These are phyloP conservation scores for Lithobates pipiens DNA, from an alignment of 2,797 vertebrate genomes.

Conservation along the genomic window DNA sequence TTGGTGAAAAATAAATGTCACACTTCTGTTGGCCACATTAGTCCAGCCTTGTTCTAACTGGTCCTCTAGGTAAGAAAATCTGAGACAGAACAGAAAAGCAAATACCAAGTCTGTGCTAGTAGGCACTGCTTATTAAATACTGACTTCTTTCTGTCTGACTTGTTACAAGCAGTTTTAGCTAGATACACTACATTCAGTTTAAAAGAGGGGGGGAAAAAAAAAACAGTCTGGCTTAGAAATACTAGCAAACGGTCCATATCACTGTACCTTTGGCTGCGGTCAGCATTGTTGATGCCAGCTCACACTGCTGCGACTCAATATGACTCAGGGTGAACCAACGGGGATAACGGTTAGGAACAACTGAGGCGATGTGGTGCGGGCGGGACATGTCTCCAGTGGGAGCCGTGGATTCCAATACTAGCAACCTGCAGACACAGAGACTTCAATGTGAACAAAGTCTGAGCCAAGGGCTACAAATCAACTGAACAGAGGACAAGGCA, in stretches of 20 bases:
- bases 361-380: constrained; percentile 92
- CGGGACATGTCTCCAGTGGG: constrained; percentile 87
- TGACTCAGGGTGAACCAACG: constrained; percentile 98
- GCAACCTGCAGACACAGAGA: constrained; percentile 78
- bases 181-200: neutral
- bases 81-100: too few species aligned
- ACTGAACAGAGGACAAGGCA: neutral
- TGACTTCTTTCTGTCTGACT: too few species aligned
- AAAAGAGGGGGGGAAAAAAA: neutral
- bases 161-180: neutral
- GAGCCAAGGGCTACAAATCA: neutral
- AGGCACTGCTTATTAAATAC: too few species aligned
- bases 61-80: too few species aligned
- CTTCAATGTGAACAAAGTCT: neutral
- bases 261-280: constrained; percentile 96
- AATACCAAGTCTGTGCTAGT: too few species aligned
- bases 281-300: constrained; percentile 98
- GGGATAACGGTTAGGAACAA: constrained; percentile 93
- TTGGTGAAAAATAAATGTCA: too few species aligned
- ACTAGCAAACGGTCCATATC: neutral
- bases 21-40: too few species aligned
- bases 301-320: constrained; percentile 98
- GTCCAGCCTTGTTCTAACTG: too few species aligned
- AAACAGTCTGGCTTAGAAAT: neutral
- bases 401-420: constrained; percentile 91